Conservation (phyloP, 2,888 invertebrate genomes). For the Kuschelorhynchus macadamiae region DNA sequence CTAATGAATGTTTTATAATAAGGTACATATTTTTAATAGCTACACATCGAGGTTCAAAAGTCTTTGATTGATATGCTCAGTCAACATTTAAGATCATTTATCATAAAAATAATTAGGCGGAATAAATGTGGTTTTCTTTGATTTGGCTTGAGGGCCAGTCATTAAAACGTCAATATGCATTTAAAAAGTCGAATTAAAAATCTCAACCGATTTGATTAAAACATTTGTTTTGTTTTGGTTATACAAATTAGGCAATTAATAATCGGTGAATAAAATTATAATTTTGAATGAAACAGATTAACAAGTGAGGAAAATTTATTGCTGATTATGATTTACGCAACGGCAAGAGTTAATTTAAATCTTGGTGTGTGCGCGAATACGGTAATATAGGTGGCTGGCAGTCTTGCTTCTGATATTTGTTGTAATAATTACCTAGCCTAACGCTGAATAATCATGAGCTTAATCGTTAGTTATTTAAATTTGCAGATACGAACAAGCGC, state of each 20-base stretch:
- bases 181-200: slow-evolving; percentile 40
- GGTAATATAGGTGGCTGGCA: too few relatives aligned
- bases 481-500: too few relatives aligned
- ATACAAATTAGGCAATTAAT: slow-evolving; percentile 42
- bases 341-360: slow-evolving; percentile 26
- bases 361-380: slow-evolving; percentile 9
- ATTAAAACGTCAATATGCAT: slow-evolving; percentile 47
- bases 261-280: slow-evolving; percentile 39
- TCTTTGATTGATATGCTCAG: slow-evolving; percentile 52
- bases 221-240: slow-evolving; percentile 43
- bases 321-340: slow-evolving; percentile 38
- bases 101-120: slow-evolving; percentile 52
- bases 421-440: too few relatives aligned
- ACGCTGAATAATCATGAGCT: too few relatives aligned
- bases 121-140: slow-evolving; percentile 50
- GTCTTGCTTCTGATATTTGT: too few relatives aligned
- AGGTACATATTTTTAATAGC: slow-evolving; percentile 43
- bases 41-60: slow-evolving; percentile 31
- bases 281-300: slow-evolving; percentile 32
- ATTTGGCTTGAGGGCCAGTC: slow-evolving; percentile 45
- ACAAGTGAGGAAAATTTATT: slow-evolving; percentile 30
- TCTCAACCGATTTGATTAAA: slow-evolving; percentile 34
- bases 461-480: too few relatives aligned
- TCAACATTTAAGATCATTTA: slow-evolving; percentile 51
- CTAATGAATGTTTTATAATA: slow-evolving; percentile 47